Evolutionary conservation across 2,797 vertebrate genomes (phyloP).

Genomic region (Chelmon rostratus): DNA sequence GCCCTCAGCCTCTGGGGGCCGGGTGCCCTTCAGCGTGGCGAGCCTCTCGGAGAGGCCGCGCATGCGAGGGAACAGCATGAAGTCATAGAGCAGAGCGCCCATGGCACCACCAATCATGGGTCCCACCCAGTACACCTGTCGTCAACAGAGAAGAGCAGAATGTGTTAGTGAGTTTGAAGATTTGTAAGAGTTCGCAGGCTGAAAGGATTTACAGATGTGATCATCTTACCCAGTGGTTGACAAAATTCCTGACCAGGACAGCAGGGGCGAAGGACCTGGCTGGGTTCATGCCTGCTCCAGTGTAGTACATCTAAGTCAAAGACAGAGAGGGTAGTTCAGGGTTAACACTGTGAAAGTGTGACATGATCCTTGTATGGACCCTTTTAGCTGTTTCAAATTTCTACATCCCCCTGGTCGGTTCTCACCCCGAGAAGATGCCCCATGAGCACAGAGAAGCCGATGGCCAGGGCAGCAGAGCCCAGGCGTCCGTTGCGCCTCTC

Average conservation of each 20-base stretch:
- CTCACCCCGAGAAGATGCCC: constrained; percentile 96
- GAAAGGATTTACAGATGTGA: not conserved
- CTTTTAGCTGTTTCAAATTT: not conserved
- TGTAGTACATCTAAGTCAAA: constrained; percentile 91
- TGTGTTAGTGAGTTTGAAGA: not conserved
- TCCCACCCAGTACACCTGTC: constrained; percentile 94
- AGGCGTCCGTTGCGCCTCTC: constrained; percentile 92
- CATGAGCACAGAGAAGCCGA: constrained; percentile 95
- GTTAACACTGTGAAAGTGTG: not conserved
- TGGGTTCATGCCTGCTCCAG: constrained; percentile 96
- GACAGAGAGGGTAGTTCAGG: constrained; percentile 7
- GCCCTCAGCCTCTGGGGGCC: constrained; percentile 84
- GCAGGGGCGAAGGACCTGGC: constrained; percentile 96
- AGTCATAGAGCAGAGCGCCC: constrained; percentile 93
- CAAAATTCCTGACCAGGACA: constrained; percentile 93
- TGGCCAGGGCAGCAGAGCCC: constrained; percentile 91
- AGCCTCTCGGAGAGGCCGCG: constrained; percentile 92
- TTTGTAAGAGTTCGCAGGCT: not conserved
- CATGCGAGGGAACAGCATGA: constrained; percentile 93
- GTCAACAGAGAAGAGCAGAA: not conserved
- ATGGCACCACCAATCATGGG: constrained; percentile 93
- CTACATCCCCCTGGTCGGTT: not conserved
- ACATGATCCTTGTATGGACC: not conserved
- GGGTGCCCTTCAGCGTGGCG: constrained; percentile 90
- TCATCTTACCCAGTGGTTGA: constrained; percentile 95